phyloP scores from a whole-genome alignment of 2,113 vertebrate genomes.

The Galemys pyrenaicus region DNA sequence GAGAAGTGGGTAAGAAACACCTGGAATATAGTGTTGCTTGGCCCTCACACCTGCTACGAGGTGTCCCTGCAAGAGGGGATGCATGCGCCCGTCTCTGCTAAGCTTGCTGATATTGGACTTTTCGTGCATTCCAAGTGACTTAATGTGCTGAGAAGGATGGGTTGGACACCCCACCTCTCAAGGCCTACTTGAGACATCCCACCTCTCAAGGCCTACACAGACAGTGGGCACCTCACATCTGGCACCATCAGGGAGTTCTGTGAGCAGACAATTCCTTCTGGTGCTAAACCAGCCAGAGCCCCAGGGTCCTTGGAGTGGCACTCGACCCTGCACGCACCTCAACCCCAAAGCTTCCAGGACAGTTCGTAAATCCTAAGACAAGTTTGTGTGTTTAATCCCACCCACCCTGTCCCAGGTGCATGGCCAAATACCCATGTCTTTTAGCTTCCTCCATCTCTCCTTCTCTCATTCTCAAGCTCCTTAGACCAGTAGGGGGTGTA shows the following conservation, averaged over 20 bases:
- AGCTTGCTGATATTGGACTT: background rate
- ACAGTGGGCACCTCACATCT: background rate
- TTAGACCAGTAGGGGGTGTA: background rate
- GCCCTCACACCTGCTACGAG: background rate
- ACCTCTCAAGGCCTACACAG: background rate
- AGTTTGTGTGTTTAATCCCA: background rate
- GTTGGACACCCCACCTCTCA: background rate
- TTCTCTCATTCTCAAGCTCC: background rate
- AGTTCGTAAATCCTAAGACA: background rate
- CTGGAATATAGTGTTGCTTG: background rate
- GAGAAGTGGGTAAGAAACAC: background rate
- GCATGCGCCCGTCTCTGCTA: background rate
- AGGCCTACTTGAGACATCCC: background rate
- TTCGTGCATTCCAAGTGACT: background rate
- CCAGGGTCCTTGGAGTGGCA: fast-evolving
- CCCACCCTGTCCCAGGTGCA: background rate
- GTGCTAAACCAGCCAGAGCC: background rate
- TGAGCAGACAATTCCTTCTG: background rate
- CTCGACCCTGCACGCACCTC: background rate
- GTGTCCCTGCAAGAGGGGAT: background rate
- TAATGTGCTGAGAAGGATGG: background rate
- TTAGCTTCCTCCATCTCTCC: background rate
- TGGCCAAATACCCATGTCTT: background rate
- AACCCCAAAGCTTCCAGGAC: background rate
- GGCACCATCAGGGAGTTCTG: background rate